Evolutionary conservation across 2,113 vertebrate species (phyloP), one percentile per base, ranked within the genome.

Genomic region (Phalacrocorax brasilianus): DNA sequence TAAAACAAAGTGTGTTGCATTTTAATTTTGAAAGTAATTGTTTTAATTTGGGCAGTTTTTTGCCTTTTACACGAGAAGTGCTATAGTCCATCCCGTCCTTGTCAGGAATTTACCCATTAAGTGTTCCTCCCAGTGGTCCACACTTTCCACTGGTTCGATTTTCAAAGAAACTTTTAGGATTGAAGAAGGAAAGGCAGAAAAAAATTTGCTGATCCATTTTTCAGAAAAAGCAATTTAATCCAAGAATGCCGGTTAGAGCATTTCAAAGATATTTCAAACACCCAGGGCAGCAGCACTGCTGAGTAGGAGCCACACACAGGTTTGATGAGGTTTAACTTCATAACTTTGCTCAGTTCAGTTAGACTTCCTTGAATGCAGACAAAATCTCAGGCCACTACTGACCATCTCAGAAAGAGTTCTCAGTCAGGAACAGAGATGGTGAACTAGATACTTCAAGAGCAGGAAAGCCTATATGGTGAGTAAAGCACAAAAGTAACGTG

Each of bases 11-110:
- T 67, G 28, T 4, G 1, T 23, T 72, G 35, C 26, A 47, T 84
- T 85, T 97, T 73, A 88, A 88, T 79, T 87, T 71, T 62, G 74
- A 82, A 91, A 85, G 33, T 18, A 93, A 81, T 74, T 45, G 23
- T 22, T 92, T 83, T 52, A 47, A 5, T 92, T 88, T 68, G 61
- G 47, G 12, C 18, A 8, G 0, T 21, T 22, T 42, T 55, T 33
- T 70, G 49, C 9, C 16, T 89, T 65, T 91, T 74, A 53, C 35
- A 49, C 15, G 33, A 73, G 32, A 70, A 77, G 19, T 26, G 13
- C 14, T 84, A 24, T 67, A 92, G 75, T 80, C 42, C 38, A 74
- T 65, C 78, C 61, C 78, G 47, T 80, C n/a, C 26, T 89, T 80
- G 83, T 73, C 2, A 5, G 83, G 83, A 84, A 77, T 94, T 65